Evolutionary conservation across 2,888 invertebrate species (phyloP), one percentile per base, ranked within the genome.

Genomic region (Junonia oenone): DNA sequence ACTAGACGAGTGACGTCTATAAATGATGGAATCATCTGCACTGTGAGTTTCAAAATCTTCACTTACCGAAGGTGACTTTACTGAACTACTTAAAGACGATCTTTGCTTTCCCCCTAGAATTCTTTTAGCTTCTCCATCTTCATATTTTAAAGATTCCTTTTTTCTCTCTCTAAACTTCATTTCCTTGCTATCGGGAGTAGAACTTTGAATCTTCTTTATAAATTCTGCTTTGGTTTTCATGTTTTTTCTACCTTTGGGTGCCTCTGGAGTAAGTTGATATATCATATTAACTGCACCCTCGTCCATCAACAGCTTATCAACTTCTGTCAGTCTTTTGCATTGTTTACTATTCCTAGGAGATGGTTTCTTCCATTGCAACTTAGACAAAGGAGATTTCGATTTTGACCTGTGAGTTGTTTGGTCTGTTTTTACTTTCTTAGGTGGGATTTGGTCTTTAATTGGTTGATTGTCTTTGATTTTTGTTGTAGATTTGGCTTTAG

Each of bases 261-360:
- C 89, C 69, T 90, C 90, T 40, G 88, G 85, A 67, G 96, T 95
- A 0, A 96, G 92, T 17, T 95, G 94, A 71, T 95, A 95, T 38
- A 97, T 88, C 93, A 97, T 94, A 78, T 96, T 96, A 1, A 95
- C 94, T 2, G 96, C 96, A 0, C 97, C 96, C 74, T 97, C 97
- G 75, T 97, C 97, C 83, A 95, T 95, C 58, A 97, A 83, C 49
- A 97, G 78, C 58, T 91, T 93, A 69, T 96, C 96, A 51, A 97
- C 91, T 84, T 97, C 97, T 15, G 93, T 91, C 55, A 92, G 80
- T 59, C 92, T 90, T 64, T 91, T 92, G 62, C 92, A 91, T 70
- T 92, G 92, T 71, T 83, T 76, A 70, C 68, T 73, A 73, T 75
- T 78, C 75, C 89, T 76, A 68, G 91, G 79, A 48, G 81, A 74